Evolutionary conservation across 2,888 invertebrate species (phyloP), one percentile per base, ranked within the genome.

Genomic region (Cheilosia impressa): DNA sequence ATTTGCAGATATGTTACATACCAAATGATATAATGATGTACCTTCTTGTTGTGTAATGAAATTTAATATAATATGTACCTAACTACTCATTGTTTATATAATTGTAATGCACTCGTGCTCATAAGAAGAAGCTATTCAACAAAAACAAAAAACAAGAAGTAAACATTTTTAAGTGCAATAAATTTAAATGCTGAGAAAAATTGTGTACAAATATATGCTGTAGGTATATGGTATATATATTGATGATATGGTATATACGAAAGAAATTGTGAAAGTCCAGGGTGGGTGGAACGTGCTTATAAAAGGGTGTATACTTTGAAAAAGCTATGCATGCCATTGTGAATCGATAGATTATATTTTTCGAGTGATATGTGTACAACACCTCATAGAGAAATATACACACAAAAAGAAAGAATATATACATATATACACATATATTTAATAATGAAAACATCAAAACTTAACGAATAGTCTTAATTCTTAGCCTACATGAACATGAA

Each of bases 321-420:
- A 69, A 63, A 58, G 57, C 52, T 15, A n/a, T 6, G n/a, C 52
- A 69, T 65, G 60, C 55, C 66, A 79, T 53, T 63, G 27, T 55
- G 45, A 71, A 65, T 38, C 45, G 47, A 43, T 83, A 68, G 62
- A 73, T 47, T 79, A 71, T 80, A 84, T 84, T 84, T 84, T 84
- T 84, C 65, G 79, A 84, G 84, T 84, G 84, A 84, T 84, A 75
- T 71, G 84, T 84, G 80, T 84, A 84, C 84, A 84, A 84, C 84
- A 84, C 84, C 69, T 79, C 79, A 71, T 84, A 83, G 71, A 73
- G 68, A 78, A 82, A 69, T 78, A 71, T 78, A 77, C 47, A 62
- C 38, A 62, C 34, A 43, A 57, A 50, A 43, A 50, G n/a, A 15
- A 43, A 45, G 62, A 73, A 43, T n/a, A 62, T 47, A 73, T n/a